Evolutionary conservation across 2,888 invertebrate species (phyloP), one percentile per base, ranked within the genome.

Genomic region (Noctua janthina): DNA sequence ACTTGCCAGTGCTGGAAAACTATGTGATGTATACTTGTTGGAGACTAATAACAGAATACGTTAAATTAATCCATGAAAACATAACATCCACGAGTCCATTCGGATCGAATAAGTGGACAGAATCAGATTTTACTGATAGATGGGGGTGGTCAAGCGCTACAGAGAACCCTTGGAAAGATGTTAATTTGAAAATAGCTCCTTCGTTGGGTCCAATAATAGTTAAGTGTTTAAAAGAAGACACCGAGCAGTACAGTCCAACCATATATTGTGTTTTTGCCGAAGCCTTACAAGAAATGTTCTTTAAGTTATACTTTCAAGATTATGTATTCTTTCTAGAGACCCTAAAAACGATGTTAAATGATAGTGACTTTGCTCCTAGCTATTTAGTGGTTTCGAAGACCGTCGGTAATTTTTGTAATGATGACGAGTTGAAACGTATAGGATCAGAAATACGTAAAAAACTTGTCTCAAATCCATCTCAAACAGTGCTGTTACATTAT

Each of bases 1-100:
- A 59, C 23, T 62, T 81, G 54, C 51, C 81, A 35, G 13, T 81
- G 23, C 3, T 69, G 62, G 62, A 81, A 54, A 81, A 81, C 62
- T 81, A 93, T 80, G 83, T 86, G 6, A 43, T 88, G 0, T 74
- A 90, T 51, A 93, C 92, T 23, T 66, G 70, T 54, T 93, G 92
- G 91, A 91, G 88, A 85, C 72, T 94, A 43, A 73, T 84, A 7
- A 81, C 86, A 17, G 83, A 85, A 75, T 92, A 91, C 67, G 78
- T 91, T 6, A 88, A 85, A 70, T 67, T 89, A 68, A 66, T 92
- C 8, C 7, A 46, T 11, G 64, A 35, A 39, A 15, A 72, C 13
- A 17, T 43, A 11, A n/a, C 64, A 35, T 54, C 17, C n/a, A n/a
- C n/a, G 43, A 79, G 46, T 39, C 62, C 54, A 39, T 71, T 79